A percentile compares a stretch with the other conserved stretches of the same genome.
Evolutionary conservation across 1,140 invertebrate genomes (phyloP).

Genomic region (Calosoma granatense): DNA sequence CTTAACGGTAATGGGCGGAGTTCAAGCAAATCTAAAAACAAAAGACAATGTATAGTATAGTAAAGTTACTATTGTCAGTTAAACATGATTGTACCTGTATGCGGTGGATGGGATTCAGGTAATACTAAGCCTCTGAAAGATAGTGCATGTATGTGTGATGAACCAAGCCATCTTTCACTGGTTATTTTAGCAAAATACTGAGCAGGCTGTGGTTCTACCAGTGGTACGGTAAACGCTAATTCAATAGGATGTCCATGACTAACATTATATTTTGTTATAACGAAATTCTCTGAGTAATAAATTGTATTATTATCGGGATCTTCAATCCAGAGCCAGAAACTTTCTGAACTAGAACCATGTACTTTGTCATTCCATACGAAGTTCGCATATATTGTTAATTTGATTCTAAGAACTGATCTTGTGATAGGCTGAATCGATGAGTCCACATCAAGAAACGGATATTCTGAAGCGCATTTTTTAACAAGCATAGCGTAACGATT

Average conservation of each 20-base stretch:
- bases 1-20: constrained; percentile 82
- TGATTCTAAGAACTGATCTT: constrained; percentile 79
- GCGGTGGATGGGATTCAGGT: constrained; percentile 84
- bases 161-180: constrained; percentile 85
- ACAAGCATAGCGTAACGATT: constrained; percentile 63
- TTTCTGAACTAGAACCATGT: constrained; percentile 75
- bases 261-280: constrained; percentile 76
- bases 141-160: constrained; percentile 43
- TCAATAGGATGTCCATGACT: constrained; percentile 58
- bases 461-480: constrained; percentile 74
- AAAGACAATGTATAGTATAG: constrained; percentile 5
- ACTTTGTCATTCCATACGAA: constrained; percentile 88
- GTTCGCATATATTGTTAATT: constrained; percentile 67
- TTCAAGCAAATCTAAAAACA: constrained; percentile 72
- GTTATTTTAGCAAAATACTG: constrained; percentile 85
- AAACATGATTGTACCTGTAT: constrained; percentile 57
- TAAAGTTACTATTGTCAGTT: background rate
- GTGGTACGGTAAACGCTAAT: constrained; percentile 91
- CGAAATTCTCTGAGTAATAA: constrained; percentile 92
- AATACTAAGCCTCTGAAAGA: constrained; percentile 85
- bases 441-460: constrained; percentile 82
- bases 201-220: constrained; percentile 79
- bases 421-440: constrained; percentile 91
- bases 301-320: constrained; percentile 89
- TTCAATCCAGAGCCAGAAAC: constrained; percentile 98